phyloP scores from a whole-genome alignment of 2,797 vertebrate species.

The Stomatorhinus walkeri region DNA sequence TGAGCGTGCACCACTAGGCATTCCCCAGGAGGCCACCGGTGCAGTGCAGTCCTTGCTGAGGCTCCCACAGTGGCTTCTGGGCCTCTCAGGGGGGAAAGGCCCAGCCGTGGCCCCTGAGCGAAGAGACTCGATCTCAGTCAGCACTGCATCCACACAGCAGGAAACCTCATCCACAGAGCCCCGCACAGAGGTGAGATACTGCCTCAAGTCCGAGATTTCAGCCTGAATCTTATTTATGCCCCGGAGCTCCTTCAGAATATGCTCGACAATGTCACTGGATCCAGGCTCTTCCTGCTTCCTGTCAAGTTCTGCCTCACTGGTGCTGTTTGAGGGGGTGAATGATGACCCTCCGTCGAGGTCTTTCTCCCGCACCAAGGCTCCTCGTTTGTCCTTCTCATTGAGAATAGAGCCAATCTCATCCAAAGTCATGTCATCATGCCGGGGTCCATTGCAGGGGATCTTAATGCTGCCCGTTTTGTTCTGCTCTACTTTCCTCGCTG shows the following conservation, averaged over 20 bases:
- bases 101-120: slow-evolving; percentile 50
- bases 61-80: slow-evolving; percentile 1
- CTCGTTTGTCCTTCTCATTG: neutral
- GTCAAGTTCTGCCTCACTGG: slow-evolving; percentile 42
- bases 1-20: too few relatives aligned
- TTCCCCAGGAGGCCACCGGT: neutral
- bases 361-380: neutral
- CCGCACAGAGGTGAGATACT: slow-evolving; percentile 64
- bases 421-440: slow-evolving; percentile 8
- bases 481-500: slow-evolving; percentile 63
- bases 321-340: slow-evolving; percentile 48
- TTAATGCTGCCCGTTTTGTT: slow-evolving; percentile 65
- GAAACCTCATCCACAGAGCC: slow-evolving; percentile 73
- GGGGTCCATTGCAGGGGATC: slow-evolving; percentile 54
- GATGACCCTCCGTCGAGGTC: slow-evolving; percentile 33
- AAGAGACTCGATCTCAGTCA: slow-evolving; percentile 67
- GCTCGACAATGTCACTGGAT: slow-evolving; percentile 63
- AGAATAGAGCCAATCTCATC: slow-evolving; percentile 27
- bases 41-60: neutral
- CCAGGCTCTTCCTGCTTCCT: slow-evolving; percentile 49
- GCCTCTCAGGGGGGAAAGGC: slow-evolving; percentile 38
- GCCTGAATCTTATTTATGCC: slow-evolving; percentile 73
- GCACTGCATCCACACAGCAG: slow-evolving; percentile 67
- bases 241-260: slow-evolving; percentile 66
- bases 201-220: slow-evolving; percentile 68